phyloP scores from a whole-genome alignment of 1,140 invertebrate species.

The Drosophila azteca region DNA sequence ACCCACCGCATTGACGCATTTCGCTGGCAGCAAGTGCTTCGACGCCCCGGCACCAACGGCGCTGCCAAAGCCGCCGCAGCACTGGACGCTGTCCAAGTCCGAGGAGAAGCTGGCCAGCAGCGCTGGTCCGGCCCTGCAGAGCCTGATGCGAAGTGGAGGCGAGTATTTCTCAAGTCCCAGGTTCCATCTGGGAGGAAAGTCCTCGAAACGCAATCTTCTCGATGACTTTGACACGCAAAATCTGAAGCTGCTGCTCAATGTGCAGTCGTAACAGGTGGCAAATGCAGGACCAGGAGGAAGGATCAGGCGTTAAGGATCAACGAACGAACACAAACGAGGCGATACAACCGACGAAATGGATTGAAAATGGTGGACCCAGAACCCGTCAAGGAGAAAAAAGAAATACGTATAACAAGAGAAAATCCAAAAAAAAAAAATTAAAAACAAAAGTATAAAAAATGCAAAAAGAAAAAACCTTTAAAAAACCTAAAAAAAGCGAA shows the following conservation, averaged over 20 bases:
- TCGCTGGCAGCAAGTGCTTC: conserved; percentile 87
- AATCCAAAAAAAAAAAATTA: conserved; percentile 39
- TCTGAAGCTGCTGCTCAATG: conserved; percentile 85
- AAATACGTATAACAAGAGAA: conserved; percentile 41
- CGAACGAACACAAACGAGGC: too few relatives aligned
- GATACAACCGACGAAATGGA: conserved; percentile 19
- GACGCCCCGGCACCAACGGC: conserved; percentile 86
- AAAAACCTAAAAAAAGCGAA: conserved; percentile 52
- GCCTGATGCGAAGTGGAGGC: conserved; percentile 54
- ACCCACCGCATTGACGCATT: conserved; percentile 84
- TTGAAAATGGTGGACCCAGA: conserved; percentile 64
- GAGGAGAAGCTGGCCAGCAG: conserved; percentile 70
- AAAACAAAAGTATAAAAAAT: conserved; percentile 75
- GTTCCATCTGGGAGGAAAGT: conserved; percentile 28
- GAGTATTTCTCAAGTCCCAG: conserved; percentile 37
- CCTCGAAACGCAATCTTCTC: conserved; percentile 80
- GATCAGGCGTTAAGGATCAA: conserved; percentile 33
- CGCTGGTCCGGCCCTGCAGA: conserved; percentile 67
- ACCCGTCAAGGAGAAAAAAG: conserved; percentile 62
- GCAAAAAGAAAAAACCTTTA: conserved; percentile 62
- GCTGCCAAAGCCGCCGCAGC: conserved; percentile 86
- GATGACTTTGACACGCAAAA: conserved; percentile 84
- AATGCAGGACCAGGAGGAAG: conserved; percentile 31
- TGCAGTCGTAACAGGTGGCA: conserved; percentile 84
- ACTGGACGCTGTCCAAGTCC: conserved; percentile 84